Evolutionary conservation across 2,888 invertebrate species (phyloP), one percentile per base, ranked within the genome.

Genomic region (Erebia ligea): DNA sequence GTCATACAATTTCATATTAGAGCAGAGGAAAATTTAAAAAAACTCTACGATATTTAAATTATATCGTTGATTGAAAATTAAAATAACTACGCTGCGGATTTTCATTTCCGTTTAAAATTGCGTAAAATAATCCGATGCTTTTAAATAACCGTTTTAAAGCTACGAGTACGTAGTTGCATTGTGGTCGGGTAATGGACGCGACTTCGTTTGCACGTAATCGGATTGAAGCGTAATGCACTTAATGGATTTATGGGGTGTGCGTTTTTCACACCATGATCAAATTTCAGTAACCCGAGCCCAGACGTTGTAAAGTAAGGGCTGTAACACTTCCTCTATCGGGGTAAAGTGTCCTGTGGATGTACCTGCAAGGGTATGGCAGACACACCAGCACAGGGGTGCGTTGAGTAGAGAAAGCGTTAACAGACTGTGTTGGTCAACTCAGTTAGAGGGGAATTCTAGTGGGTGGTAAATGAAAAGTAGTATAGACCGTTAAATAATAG

Each of bases 211-310:
- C 52, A 63, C 66, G 48, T 74, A 74, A 74, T 74, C 74, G 72
- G 72, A 74, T 74, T 62, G 70, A 59, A 67, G 66, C 73, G 68
- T 68, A 68, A 42, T 72, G 74, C 74, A 72, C 72, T 74, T 72
- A 72, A 54, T 50, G 70, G 72, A 74, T 72, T 72, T 72, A 70
- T 65, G 54, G 65, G 34, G 71, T n/a, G 73, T 62, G 61, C 56
- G 61, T 67, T 74, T 74, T 74, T 74, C 62, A 68, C 72, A 74
- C 70, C 68, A 68, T 50, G 59, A 66, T 72, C 63, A 52, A 70
- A 58, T 72, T 66, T 50, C 64, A 45, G 40, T 56, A 19, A 19
- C 4, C 50, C 17, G 25, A 45, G 45, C 45, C 3, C 45, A 4
- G 45, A 45, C 11, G 11, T 1, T 45, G 45, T 11, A 45, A 13